These are phyloP conservation scores for Drosophila kanapiae DNA, from an alignment of 1,140 invertebrate species.

Conservation along the genomic window DNA sequence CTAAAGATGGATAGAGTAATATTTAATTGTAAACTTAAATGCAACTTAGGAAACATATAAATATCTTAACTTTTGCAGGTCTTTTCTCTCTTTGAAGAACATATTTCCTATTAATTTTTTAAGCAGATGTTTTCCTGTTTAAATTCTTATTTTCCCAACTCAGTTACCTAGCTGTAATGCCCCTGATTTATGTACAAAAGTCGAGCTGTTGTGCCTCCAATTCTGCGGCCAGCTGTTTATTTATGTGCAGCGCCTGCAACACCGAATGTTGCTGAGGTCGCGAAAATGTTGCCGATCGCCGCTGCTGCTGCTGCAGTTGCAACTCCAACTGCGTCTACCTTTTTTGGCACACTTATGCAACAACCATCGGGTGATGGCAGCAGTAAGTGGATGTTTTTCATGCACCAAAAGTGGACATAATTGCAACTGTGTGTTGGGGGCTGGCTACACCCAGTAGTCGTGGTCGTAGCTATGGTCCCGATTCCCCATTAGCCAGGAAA, in stretches of 20 bases:
- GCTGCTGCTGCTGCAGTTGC: slow-evolving; percentile 8
- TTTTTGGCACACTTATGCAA: slow-evolving; percentile 76
- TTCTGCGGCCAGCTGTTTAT: slow-evolving; percentile 66
- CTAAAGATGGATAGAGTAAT: background rate
- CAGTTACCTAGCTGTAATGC: slow-evolving; percentile 16
- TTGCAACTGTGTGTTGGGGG: slow-evolving; percentile 48
- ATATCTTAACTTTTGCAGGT: too few relatives aligned
- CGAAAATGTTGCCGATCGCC: slow-evolving; percentile 42
- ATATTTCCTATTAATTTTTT: background rate
- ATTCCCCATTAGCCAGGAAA: slow-evolving; percentile 45
- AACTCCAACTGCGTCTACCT: slow-evolving; percentile 41
- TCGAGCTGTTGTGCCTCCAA: slow-evolving; percentile 44
- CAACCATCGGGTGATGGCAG: slow-evolving; percentile 11
- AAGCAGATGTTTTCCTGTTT: background rate
- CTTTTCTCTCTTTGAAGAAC: background rate
- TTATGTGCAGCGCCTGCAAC: slow-evolving; percentile 70
- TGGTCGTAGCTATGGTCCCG: slow-evolving; percentile 6
- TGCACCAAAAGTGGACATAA: slow-evolving; percentile 69
- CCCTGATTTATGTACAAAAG: slow-evolving; percentile 17
- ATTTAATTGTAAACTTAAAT: background rate
- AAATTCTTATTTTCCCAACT: slow-evolving; percentile 6
- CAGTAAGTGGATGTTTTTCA: slow-evolving; percentile 40
- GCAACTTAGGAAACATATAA: background rate
- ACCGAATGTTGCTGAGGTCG: slow-evolving; percentile 62
- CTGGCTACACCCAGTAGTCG: slow-evolving; percentile 54